Base-by-base conservation (phyloP, 2,113 vertebrate species). In the Sylvietta virens region DNA sequence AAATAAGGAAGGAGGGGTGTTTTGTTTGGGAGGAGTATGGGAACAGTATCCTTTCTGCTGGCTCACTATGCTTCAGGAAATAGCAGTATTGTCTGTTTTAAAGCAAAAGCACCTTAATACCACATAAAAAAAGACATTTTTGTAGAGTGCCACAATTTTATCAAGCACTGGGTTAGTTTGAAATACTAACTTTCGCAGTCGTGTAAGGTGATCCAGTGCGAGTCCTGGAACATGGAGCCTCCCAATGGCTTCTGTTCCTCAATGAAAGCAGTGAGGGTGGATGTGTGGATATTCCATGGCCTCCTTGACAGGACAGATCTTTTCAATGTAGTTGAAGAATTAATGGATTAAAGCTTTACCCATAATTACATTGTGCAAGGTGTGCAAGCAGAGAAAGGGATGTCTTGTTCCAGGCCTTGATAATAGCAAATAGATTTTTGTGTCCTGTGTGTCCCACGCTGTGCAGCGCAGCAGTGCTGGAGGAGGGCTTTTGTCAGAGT, bases 311-410 rank as follows among this genome's bases (percentile, higher is more conserved):
- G 48, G 26, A 19, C 62, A 57, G 26, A 3, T 7, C 40, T 48
- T 81, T 35, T 58, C 23, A 72, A 4, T 35, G 42, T 33, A 26
- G 7, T 7, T 47, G 40, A 44, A 40, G 61, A 85, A 39, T 66
- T 48, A 60, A 31, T 58, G 73, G 70, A 76, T 93, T 94, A 91
- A 81, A 83, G 35, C 48, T 83, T 69, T 62, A 40, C 35, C 40
- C 30, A 11, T 69, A 48, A 77, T 62, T 77, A 56, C 9, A 1
- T 62, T 83, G 48, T 70, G 79, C 62, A 76, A 62, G 40, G 26
- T 47, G 30, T 76, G 47, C 40, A 40, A 13, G 40, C 40, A 70
- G 16, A 50, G 31, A 54, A 90, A 37, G 42, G 28, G 21, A 23
- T 54, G 24, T 37, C 37, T 57, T 4, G 0, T 81, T 57, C 30